These are phyloP conservation scores for Salvator merianae DNA, from an alignment of 2,113 vertebrate genomes.

Conservation along the genomic window DNA sequence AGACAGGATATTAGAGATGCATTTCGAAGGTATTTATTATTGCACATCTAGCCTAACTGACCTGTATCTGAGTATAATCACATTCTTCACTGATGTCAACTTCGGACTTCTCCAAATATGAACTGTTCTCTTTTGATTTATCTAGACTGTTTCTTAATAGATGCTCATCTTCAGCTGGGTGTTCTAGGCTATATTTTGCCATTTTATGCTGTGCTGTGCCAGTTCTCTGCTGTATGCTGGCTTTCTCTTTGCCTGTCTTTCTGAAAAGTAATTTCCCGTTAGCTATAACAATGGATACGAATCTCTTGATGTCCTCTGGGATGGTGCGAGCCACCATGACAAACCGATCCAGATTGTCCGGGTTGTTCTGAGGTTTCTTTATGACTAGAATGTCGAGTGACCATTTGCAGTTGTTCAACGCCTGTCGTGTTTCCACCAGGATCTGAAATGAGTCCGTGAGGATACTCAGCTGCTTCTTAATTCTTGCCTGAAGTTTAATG, in stretches of 20 bases:
- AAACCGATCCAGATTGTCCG: slow-evolving; percentile 90
- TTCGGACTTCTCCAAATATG: slow-evolving; percentile 12
- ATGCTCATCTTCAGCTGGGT: slow-evolving; percentile 37
- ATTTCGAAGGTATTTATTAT: neutral
- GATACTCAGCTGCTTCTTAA: slow-evolving; percentile 84
- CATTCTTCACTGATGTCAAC: slow-evolving; percentile 63
- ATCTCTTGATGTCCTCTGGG: slow-evolving; percentile 90
- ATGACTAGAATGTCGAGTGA: slow-evolving; percentile 78
- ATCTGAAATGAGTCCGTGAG: slow-evolving; percentile 84
- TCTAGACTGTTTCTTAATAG: slow-evolving; percentile 32
- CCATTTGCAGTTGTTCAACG: slow-evolving; percentile 81
- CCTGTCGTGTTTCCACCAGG: slow-evolving; percentile 79
- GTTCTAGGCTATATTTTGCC: slow-evolving; percentile 26
- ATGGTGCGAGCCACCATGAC: slow-evolving; percentile 88
- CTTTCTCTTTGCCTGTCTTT: slow-evolving; percentile 63
- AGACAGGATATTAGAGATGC: too few species aligned
- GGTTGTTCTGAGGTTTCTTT: slow-evolving; percentile 71
- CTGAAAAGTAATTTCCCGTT: slow-evolving; percentile 92
- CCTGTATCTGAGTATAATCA: slow-evolving; percentile 83
- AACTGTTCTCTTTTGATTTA: neutral
- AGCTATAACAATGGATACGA: slow-evolving; percentile 90
- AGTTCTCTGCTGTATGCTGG: slow-evolving; percentile 28
- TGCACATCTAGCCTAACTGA: slow-evolving; percentile 38
- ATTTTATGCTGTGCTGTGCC: slow-evolving; percentile 40
- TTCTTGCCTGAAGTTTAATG: slow-evolving; percentile 81